Percentiles rank a stretch among this genome's conserved stretches.
These are phyloP conservation scores for Heliconius melpomene DNA, from an alignment of 1,140 invertebrate species.

Conservation along the genomic window DNA sequence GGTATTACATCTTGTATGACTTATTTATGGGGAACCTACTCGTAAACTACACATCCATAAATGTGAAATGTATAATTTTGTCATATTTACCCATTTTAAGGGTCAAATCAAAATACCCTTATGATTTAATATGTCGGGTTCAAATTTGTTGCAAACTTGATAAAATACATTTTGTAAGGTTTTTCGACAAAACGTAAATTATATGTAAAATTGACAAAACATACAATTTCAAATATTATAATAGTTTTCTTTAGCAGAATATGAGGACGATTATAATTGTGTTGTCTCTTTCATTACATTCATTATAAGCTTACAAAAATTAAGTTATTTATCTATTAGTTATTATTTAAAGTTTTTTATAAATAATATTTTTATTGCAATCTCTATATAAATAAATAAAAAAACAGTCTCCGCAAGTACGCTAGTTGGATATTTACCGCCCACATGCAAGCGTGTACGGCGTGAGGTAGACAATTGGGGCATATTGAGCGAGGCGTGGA, in stretches of 20 bases:
- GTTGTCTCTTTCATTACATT: too few relatives aligned
- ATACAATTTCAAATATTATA: too few relatives aligned
- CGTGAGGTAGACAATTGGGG: slow-evolving; percentile 8
- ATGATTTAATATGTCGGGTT: not conserved
- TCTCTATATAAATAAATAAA: too few relatives aligned
- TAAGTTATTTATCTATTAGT: too few relatives aligned
- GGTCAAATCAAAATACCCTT: not conserved
- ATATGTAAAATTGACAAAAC: too few relatives aligned
- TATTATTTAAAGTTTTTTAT: too few relatives aligned
- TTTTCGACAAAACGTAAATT: too few relatives aligned
- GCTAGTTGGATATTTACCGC: not conserved
- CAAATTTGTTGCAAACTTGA: not conserved
- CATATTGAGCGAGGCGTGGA: slow-evolving; percentile 13
- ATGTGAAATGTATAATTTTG: slow-evolving; percentile 11
- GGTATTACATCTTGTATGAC: slow-evolving; percentile 22
- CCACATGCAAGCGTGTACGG: slow-evolving; percentile 1
- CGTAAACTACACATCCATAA: not conserved
- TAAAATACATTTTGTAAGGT: too few relatives aligned
- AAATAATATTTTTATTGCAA: too few relatives aligned
- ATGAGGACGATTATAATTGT: too few relatives aligned
- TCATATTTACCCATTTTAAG: not conserved
- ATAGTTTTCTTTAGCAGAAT: too few relatives aligned
- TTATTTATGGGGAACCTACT: slow-evolving; percentile 4
- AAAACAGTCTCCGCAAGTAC: not conserved
- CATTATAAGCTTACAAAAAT: too few relatives aligned